Conservation (phyloP, 2,797 vertebrate species). For the Ispidina lecontei region DNA sequence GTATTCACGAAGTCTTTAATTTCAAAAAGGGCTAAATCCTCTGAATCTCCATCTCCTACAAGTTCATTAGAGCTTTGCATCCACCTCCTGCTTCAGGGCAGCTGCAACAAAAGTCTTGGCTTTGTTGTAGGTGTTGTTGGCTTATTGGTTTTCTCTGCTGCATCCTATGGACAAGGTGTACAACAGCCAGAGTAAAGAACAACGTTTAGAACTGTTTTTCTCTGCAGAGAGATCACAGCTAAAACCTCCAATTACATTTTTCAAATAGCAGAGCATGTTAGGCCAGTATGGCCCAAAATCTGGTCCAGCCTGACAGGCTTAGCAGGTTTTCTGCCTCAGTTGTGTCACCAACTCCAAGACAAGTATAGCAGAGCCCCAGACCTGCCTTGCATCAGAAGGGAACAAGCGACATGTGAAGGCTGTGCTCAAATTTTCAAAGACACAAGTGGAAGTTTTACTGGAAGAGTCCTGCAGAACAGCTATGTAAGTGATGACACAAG, state of each 20-base stretch:
- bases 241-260: conserved; percentile 66
- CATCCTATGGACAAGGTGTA: not conserved
- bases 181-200: not conserved
- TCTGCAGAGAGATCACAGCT: not conserved
- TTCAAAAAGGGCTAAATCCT: not conserved
- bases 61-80: not conserved
- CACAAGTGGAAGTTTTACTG: not conserved
- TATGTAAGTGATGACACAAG: not conserved
- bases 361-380: conserved; percentile 21
- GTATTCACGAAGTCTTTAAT: not conserved
- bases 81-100: not conserved
- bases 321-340: conserved; percentile 67
- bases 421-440: not conserved
- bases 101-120: not conserved
- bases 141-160: not conserved
- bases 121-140: not conserved
- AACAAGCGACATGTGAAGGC: accelerated
- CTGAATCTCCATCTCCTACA: not conserved
- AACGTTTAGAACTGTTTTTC: not conserved
- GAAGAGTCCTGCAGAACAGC: not conserved
- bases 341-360: conserved; percentile 36
- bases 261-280: conserved; percentile 55
- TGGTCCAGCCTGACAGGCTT: conserved; percentile 55
- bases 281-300: conserved; percentile 49
- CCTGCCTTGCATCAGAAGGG: not conserved